phyloP scores from a whole-genome alignment of 2,888 invertebrate species.

The Megaustenia siamemsis region DNA sequence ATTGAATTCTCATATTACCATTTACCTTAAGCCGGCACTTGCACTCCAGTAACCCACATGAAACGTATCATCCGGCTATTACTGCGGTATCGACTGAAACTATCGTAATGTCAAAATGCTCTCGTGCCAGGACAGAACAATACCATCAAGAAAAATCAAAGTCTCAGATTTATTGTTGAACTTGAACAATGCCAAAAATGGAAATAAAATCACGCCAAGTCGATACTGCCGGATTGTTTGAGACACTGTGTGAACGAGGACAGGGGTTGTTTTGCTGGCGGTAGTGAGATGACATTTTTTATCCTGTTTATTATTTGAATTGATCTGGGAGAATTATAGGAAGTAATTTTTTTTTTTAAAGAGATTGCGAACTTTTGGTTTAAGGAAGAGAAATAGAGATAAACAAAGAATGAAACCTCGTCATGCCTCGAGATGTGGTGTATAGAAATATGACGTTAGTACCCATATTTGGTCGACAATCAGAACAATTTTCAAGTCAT shows the following conservation, averaged over 20 bases:
- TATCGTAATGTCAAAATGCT: background rate
- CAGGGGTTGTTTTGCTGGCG: background rate
- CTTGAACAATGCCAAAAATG: background rate
- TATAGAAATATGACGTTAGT: too few species aligned
- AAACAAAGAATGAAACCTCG: too few species aligned
- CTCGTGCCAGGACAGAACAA: background rate
- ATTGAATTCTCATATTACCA: too few species aligned
- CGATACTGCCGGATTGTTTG: background rate
- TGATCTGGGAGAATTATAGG: too few species aligned
- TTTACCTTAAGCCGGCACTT: too few species aligned
- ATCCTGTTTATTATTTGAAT: too few species aligned
- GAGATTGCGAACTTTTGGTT: too few species aligned
- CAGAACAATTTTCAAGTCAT: too few species aligned
- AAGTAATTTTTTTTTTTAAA: too few species aligned
- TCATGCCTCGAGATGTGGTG: too few species aligned
- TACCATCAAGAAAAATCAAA: background rate
- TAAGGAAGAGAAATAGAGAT: too few species aligned
- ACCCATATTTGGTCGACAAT: too few species aligned
- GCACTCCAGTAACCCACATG: background rate
- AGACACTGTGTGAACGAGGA: background rate
- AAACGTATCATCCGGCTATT: background rate
- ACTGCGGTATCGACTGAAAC: background rate
- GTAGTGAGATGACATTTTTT: background rate
- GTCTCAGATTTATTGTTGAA: background rate
- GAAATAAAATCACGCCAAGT: background rate